Conservation (phyloP, 1,140 invertebrate species). For the Drosophila kepulauana region DNA sequence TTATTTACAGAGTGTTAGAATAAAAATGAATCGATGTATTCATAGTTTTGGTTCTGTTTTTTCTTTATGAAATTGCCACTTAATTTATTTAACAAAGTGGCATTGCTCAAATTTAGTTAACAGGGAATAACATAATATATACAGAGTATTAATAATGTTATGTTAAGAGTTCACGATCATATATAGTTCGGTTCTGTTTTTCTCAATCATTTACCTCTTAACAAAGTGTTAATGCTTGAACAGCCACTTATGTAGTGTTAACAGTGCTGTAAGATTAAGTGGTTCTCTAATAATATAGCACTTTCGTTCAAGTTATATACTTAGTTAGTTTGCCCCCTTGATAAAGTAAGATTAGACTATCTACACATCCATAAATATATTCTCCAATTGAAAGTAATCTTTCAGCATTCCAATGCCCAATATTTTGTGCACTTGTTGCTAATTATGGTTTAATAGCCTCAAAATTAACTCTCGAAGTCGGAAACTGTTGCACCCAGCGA, state of each 20-base stretch:
- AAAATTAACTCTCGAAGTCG: neutral
- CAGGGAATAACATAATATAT: too few species aligned
- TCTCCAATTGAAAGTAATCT: conserved; percentile 4
- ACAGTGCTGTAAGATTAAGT: neutral
- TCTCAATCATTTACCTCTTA: too few species aligned
- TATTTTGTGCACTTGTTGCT: neutral
- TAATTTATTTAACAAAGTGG: too few species aligned
- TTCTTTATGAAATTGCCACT: too few species aligned
- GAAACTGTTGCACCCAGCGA: conserved; percentile 2
- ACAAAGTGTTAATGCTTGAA: neutral
- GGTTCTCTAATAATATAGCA: neutral
- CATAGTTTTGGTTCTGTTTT: too few species aligned
- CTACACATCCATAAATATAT: neutral
- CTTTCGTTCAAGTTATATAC: neutral
- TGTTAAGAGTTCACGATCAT: too few species aligned
- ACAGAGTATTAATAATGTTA: too few species aligned
- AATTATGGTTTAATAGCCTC: conserved; percentile 7
- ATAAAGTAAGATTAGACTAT: conserved; percentile 1
- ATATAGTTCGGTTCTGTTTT: too few species aligned
- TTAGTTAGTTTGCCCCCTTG: neutral
- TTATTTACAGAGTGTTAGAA: too few species aligned
- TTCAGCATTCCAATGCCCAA: conserved; percentile 8
- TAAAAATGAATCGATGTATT: too few species aligned
- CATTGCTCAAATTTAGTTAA: too few species aligned
- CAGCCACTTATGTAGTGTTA: neutral